A percentile compares a stretch with the other conserved stretches of the same genome.
phyloP scores from a whole-genome alignment of 2,113 vertebrate genomes.

The Aplodontia rufa region DNA sequence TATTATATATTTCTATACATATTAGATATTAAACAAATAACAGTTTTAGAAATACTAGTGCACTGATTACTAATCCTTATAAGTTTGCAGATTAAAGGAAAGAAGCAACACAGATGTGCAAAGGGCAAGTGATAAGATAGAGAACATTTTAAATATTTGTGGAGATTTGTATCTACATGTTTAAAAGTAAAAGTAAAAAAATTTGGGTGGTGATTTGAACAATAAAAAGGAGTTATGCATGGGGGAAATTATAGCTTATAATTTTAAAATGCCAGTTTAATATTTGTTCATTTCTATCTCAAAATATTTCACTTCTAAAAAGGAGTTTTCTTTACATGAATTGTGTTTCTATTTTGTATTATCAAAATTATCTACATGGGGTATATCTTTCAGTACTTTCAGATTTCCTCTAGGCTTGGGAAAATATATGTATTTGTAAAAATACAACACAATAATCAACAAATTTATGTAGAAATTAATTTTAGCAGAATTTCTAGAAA shows the following conservation, averaged over 20 bases:
- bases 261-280: not conserved
- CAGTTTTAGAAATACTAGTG: not conserved
- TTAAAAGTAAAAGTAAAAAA: not conserved
- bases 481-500: conserved; percentile 1
- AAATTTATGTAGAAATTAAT: not conserved
- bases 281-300: not conserved
- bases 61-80: not conserved
- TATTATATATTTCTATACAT: not conserved
- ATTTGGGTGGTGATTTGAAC: not conserved
- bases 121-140: not conserved
- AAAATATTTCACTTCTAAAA: not conserved
- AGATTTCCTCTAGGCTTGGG: not conserved
- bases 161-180: not conserved
- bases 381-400: not conserved
- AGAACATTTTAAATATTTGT: not conserved
- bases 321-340: not conserved
- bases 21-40: not conserved
- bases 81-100: not conserved
- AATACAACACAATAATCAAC: not conserved
- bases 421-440: not conserved
- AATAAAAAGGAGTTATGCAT: not conserved
- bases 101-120: not conserved
- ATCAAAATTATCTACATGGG: not conserved
- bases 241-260: not conserved
- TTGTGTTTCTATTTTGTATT: not conserved